These are phyloP conservation scores for Callopanchax toddi DNA, from an alignment of 2,113 vertebrate species.

Conservation along the genomic window DNA sequence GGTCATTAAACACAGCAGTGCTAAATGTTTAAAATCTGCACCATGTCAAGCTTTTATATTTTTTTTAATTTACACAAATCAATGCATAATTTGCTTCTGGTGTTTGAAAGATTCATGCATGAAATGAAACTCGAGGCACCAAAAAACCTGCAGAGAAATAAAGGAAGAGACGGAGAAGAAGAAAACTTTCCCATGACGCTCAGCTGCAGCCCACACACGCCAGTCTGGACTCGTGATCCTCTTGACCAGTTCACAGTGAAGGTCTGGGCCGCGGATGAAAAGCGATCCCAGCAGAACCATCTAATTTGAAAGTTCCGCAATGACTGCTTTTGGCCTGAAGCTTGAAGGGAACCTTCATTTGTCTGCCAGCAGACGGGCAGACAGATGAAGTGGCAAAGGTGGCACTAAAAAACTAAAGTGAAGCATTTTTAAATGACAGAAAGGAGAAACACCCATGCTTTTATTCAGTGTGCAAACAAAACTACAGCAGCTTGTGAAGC, in stretches of 20 bases:
- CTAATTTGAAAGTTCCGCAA: conserved; percentile 73
- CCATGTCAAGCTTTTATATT: not conserved
- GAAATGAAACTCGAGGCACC: not conserved
- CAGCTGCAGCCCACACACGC: conserved; percentile 59
- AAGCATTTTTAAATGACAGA: conserved; percentile 21
- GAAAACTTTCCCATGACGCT: conserved; percentile 71
- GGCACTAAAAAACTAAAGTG: not conserved
- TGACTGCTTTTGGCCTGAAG: conserved; percentile 46
- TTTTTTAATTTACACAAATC: not conserved
- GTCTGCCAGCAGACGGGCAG: conserved; percentile 6
- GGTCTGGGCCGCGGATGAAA: conserved; percentile 66
- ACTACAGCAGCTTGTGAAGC: not conserved
- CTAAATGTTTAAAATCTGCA: not conserved
- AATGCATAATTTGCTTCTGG: not conserved
- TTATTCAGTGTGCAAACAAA: conserved; percentile 5
- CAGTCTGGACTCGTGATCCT: conserved; percentile 54
- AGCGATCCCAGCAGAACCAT: conserved; percentile 51
- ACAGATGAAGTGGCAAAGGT: conserved; percentile 4
- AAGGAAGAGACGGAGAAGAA: conserved; percentile 27
- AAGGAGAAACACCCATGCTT: conserved; percentile 17
- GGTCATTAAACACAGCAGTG: not conserved
- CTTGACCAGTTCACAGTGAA: conserved; percentile 70
- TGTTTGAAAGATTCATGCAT: not conserved
- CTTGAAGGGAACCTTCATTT: conserved; percentile 26
- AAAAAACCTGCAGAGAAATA: conserved; percentile 4